Evolutionary conservation across 2,888 invertebrate species (phyloP).

Genomic region (Sympetrum striolatum): DNA sequence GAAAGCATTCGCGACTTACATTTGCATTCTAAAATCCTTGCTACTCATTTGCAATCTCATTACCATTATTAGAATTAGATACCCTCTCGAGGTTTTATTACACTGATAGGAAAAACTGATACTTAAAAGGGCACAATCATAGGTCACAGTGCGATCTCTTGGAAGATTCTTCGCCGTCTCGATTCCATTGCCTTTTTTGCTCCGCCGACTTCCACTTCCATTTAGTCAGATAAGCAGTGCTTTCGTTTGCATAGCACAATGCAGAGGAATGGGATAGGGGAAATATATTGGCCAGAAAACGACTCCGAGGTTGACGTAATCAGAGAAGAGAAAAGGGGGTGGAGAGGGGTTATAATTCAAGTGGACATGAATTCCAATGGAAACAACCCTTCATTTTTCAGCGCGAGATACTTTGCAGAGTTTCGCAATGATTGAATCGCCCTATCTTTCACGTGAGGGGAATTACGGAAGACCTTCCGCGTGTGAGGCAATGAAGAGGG

Average conservation of each 20-base stretch:
- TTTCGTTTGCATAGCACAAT: neutral
- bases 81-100: too few species aligned
- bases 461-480: neutral
- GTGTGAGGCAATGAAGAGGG: neutral
- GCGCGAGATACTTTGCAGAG: constrained; percentile 10
- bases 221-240: neutral
- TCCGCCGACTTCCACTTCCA: too few species aligned
- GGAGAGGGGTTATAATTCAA: constrained; percentile 24
- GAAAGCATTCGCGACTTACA: too few species aligned
- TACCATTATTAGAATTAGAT: too few species aligned
- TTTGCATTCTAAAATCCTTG: too few species aligned
- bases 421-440: constrained; percentile 37
- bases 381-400: constrained; percentile 15
- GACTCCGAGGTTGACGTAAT: neutral
- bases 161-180: too few species aligned
- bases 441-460: constrained; percentile 24
- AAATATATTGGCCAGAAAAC: neutral
- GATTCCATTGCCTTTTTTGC: too few species aligned
- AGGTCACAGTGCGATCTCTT: too few species aligned
- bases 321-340: neutral
- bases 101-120: too few species aligned
- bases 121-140: too few species aligned
- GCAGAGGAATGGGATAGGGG: neutral
- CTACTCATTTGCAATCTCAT: too few species aligned
- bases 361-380: constrained; percentile 33